Evolutionary conservation across 2,888 invertebrate genomes (phyloP), one percentile per base, ranked within the genome.

Genomic region (Proisotoma minuta): DNA sequence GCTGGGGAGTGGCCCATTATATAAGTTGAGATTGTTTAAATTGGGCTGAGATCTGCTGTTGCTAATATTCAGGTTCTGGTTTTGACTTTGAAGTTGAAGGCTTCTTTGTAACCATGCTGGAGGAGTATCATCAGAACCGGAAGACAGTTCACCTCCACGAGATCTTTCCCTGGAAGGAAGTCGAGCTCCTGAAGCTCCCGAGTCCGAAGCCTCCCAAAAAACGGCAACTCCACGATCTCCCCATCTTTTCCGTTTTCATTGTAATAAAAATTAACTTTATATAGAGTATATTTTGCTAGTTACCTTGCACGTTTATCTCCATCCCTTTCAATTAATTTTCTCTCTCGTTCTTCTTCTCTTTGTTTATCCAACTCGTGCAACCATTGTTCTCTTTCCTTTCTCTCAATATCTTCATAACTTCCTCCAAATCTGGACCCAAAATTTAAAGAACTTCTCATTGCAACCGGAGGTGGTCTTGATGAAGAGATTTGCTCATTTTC

Each of bases 171-270:
- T 5, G 5, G 10, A 79, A 77, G 73, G 73, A n/a, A 73, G 53
- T 23, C 67, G 61, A 12, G 70, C 68, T 62, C 65, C 64, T 24
- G 65, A 56, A 5, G n/a, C n/a, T n/a, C n/a, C n/a, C 2, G 66
- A 57, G 10, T 62, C 63, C 82, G 83, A 3, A 1, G 85, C 84
- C 72, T 85, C 85, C 86, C 86, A 87, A 34, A 86, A 82, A 1
- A 85, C 84, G 49, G 84, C 84, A 28, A 85, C 83, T 1, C 84
- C 85, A 62, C 84, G 82, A 77, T 87, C 88, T 10, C 86, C 86
- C 89, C 89, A 89, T 69, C 86, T 85, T 20, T 23, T 1, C n/a
- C n/a, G n/a, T n/a, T n/a, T n/a, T n/a, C n/a, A n/a, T 34, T 34
- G 8, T 34, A 34, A 34, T 34, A 34, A 18, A 18, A 47, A 47